Base-by-base conservation (phyloP, 1,140 invertebrate genomes). In the Pseudomyrmex concolor region DNA sequence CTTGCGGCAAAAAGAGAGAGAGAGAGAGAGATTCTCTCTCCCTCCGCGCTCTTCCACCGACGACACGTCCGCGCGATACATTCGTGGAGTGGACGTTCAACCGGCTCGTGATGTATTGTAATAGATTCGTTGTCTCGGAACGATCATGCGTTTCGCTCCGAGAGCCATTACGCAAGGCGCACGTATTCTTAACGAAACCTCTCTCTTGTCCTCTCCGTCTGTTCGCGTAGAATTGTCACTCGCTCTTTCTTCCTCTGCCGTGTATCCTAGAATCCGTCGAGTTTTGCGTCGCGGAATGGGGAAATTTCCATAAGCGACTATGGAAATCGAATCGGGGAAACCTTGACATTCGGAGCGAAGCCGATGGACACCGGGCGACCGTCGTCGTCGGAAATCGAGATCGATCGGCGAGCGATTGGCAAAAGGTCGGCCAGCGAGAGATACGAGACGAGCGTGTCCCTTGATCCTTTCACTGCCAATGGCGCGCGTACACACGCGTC, bases 81-180 rank as follows among this genome's bases (percentile, higher is more conserved):
- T 84, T 72, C 80, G 34, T 34, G 34, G 70, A 48, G 50, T 80
- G 86, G 51, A 81, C 84, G 59, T 89, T 74, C 78, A 70, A 66
- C 74, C 70, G 66, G 50, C 25, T 48, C 57, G 68, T 89, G 88
- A 89, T 89, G 76, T 89, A 89, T 89, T 89, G 76, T 89, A 89
- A 89, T 88, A 84, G 87, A 89, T 89, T 86, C 86, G 84, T 89
- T 89, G 73, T 74, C 68, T 78, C 59, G 72, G 82, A 82, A 82
- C 34, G 34, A 34, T 87, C 83, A 82, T 86, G 89, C 85, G 72
- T 86, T 86, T 81, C 66, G 68, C 80, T 64, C 71, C 62, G 60
- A 67, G 54, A 67, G 13, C 64, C 72, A 84, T 89, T 89, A 84
- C 87, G 87, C 84, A 89, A 89, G 77, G 73, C 77, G 48, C 72